These are phyloP conservation scores for Gastracanthus pulcherrimus DNA, from an alignment of 2,888 invertebrate genomes.

Conservation along the genomic window DNA sequence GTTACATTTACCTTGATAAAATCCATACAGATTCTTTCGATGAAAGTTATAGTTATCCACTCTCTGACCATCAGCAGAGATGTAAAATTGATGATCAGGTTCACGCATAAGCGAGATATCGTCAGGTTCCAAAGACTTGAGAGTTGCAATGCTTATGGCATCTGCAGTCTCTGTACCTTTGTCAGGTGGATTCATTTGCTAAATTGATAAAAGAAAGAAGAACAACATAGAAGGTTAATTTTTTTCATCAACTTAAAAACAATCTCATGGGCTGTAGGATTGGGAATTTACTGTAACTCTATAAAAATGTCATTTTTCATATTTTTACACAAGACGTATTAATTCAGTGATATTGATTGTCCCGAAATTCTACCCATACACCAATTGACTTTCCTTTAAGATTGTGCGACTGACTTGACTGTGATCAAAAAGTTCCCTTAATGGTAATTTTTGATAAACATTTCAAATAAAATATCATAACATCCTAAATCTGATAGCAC, in stretches of 20 bases:
- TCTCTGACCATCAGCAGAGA: neutral
- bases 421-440: too few relatives aligned
- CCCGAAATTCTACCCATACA: too few relatives aligned
- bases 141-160: neutral
- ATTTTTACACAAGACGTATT: too few relatives aligned
- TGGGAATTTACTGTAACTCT: too few relatives aligned
- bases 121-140: neutral
- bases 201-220: neutral
- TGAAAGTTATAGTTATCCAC: constrained; percentile 22
- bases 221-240: neutral
- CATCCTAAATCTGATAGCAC: neutral
- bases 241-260: neutral
- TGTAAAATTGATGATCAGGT: constrained; percentile 24
- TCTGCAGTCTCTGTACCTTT: constrained; percentile 8
- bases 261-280: too few relatives aligned
- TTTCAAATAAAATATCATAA: too few relatives aligned
- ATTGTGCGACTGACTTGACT: too few relatives aligned
- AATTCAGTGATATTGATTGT: too few relatives aligned
- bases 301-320: too few relatives aligned
- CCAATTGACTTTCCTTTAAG: too few relatives aligned
- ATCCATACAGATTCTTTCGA: constrained; percentile 18
- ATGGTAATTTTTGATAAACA: too few relatives aligned
- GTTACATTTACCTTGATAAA: constrained; percentile 12
- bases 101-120: neutral
- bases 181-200: constrained; percentile 20